Evolutionary conservation across 2,113 vertebrate species (phyloP).

Genomic region (Embiotoca jacksoni): DNA sequence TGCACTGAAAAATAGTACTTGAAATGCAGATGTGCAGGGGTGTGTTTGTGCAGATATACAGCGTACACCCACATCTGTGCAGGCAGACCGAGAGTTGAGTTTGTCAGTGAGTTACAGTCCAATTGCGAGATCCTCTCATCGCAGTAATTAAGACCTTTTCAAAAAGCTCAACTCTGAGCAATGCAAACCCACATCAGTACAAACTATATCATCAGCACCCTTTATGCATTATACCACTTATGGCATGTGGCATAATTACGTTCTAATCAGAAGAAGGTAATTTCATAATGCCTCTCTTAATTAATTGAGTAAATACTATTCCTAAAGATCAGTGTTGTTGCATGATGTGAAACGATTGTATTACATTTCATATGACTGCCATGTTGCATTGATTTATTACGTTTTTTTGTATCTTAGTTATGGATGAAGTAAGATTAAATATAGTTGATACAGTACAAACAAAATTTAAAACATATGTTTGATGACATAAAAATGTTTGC

Average conservation of each 20-base stretch:
- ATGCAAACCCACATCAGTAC: not conserved
- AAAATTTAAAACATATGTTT: too few species aligned
- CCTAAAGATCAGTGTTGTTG: not conserved
- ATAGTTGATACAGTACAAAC: too few species aligned
- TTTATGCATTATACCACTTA: not conserved
- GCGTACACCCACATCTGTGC: not conserved
- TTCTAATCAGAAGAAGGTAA: not conserved
- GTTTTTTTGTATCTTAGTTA: too few species aligned
- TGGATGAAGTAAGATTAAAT: too few species aligned
- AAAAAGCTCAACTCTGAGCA: not conserved
- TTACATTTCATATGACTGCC: not conserved
- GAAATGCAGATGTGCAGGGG: not conserved
- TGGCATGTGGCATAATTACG: not conserved
- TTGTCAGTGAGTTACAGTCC: not conserved
- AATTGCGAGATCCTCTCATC: not conserved
- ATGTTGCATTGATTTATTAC: too few species aligned
- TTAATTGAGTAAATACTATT: not conserved
- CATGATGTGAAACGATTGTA: not conserved
- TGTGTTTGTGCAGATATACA: not conserved
- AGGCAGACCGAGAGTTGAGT: not conserved
- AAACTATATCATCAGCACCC: not conserved
- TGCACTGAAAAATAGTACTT: not conserved
- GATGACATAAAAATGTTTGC: too few species aligned
- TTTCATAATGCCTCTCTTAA: too few species aligned
- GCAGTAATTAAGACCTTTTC: slow-evolving; percentile 16